phyloP scores from a whole-genome alignment of 2,113 vertebrate species.

The Gymnorhina tibicen region DNA sequence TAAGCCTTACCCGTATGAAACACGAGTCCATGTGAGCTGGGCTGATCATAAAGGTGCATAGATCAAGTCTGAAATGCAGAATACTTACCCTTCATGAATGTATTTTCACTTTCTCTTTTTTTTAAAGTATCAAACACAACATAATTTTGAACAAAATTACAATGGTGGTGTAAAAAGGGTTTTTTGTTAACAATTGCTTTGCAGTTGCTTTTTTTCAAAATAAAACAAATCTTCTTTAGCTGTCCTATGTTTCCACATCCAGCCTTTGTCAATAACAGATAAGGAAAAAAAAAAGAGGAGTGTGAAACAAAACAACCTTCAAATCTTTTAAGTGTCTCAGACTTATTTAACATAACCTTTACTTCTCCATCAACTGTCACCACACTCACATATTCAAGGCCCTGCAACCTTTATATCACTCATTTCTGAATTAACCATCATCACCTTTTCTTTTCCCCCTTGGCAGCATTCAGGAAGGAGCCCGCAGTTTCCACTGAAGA shows the following conservation, averaged over 20 bases:
- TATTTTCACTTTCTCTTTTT: background rate
- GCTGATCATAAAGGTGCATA: background rate
- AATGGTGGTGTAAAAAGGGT: rapidly evolving
- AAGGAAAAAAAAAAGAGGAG: background rate
- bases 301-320: background rate
- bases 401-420: background rate
- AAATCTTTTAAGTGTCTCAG: background rate
- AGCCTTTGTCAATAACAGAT: background rate
- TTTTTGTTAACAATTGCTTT: background rate
- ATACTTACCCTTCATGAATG: background rate
- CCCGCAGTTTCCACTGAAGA: background rate
- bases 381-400: background rate
- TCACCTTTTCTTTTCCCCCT: background rate
- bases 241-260: background rate
- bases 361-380: background rate
- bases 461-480: background rate
- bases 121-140: background rate
- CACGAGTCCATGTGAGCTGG: background rate
- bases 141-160: background rate
- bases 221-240: background rate
- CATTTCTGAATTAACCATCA: background rate
- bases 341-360: background rate
- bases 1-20: background rate
- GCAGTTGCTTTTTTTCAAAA: background rate
- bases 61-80: background rate